Percentiles rank a stretch among this genome's conserved stretches.
Conservation (phyloP, 1,140 invertebrate genomes). For the silkworm (Bombyx mori) region ASM3026992v2 NC_085125.1:11411501-11412000, state of each 20-base stretch:
- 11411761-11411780: conserved; percentile 91
- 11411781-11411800: conserved; percentile 98
- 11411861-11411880: too few relatives aligned
- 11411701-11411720: conserved; percentile 95
- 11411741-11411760: conserved; percentile 97
- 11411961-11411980: too few relatives aligned
- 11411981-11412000: too few relatives aligned
- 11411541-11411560: too few relatives aligned
- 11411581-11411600: conserved; percentile 53
- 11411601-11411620: conserved; percentile 97
- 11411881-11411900: too few relatives aligned
- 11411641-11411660: conserved; percentile 91
- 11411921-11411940: too few relatives aligned
- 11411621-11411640: conserved; percentile 96
- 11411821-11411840: not conserved
- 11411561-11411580: too few relatives aligned
- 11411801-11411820: conserved; percentile 70
- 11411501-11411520: too few relatives aligned
- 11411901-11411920: too few relatives aligned
- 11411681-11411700: conserved; percentile 95
- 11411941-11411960: too few relatives aligned
- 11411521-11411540: too few relatives aligned
- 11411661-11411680: conserved; percentile 97
- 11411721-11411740: conserved; percentile 99
- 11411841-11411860: too few relatives aligned